Percentiles rank a stretch among this genome's conserved stretches.
phyloP scores from a whole-genome alignment of 2,888 invertebrate genomes.

The Ennomos fuscantarius region DNA sequence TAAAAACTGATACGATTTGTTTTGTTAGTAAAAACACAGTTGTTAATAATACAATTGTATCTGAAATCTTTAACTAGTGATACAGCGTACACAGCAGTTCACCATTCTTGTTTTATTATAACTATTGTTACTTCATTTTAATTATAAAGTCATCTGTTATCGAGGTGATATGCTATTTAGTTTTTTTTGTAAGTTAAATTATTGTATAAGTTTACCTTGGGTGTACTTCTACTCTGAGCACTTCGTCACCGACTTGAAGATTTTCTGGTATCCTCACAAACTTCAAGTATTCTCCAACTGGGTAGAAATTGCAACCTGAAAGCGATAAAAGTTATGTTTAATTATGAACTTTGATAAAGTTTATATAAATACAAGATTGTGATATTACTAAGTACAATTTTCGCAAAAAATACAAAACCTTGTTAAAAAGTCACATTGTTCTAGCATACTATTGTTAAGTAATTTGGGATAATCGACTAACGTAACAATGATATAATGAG shows the following conservation, averaged over 20 bases:
- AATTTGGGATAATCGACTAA: conserved; percentile 32
- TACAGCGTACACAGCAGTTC: no score
- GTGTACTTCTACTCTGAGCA: conserved; percentile 92
- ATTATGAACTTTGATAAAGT: not conserved
- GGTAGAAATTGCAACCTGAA: conserved; percentile 94
- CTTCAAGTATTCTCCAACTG: conserved; percentile 92
- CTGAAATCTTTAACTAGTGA: no score
- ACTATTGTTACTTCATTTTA: no score
- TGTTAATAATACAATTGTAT: no score
- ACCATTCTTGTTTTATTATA: no score
- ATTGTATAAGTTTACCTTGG: conserved; percentile 82
- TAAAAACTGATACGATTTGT: no score
- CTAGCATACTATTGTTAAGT: conserved; percentile 22
- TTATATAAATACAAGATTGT: not conserved
- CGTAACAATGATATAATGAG: conserved; percentile 25
- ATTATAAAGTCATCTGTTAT: no score
- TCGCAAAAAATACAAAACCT: not conserved
- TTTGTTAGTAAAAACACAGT: no score
- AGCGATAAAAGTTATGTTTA: conserved; percentile 40
- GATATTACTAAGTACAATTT: no score
- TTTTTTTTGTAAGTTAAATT: conserved; percentile 1
- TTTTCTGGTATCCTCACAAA: conserved; percentile 95
- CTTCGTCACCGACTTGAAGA: conserved; percentile 90
- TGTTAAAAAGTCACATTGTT: not conserved
- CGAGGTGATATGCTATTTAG: no score